Conservation (phyloP, 1,140 invertebrate genomes). For the Drosophila nannoptera region DNA sequence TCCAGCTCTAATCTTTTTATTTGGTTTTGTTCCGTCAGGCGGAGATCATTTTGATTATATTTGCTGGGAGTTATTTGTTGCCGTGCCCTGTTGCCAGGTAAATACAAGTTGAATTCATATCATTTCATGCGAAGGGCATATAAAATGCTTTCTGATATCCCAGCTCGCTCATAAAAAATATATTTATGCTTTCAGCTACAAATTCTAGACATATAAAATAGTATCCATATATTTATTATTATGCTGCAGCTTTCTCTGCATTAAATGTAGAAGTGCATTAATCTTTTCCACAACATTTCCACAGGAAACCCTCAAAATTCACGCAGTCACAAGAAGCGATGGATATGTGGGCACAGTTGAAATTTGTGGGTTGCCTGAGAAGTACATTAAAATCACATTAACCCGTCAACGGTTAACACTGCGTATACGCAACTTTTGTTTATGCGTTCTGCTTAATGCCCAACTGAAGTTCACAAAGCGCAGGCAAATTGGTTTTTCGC, state of each 20-base stretch:
- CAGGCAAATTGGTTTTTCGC: constrained; percentile 34
- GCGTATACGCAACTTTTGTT: constrained; percentile 75
- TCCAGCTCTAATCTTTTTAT: neutral
- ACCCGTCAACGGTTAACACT: constrained; percentile 71
- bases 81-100: constrained; percentile 26
- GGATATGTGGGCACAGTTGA: constrained; percentile 6
- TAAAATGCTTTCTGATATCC: constrained; percentile 4
- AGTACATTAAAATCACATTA: constrained; percentile 78
- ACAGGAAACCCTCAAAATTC: constrained; percentile 5
- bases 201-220: too few species aligned
- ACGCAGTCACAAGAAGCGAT: too few species aligned
- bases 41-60: constrained; percentile 53
- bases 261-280: constrained; percentile 30
- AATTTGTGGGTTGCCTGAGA: constrained; percentile 43
- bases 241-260: neutral
- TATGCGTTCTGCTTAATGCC: constrained; percentile 68
- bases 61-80: constrained; percentile 16
- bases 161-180: neutral
- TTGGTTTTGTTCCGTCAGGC: constrained; percentile 39
- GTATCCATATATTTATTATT: neutral
- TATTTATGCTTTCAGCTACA: neutral
- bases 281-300: constrained; percentile 37
- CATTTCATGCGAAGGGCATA: constrained; percentile 9
- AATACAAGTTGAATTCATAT: constrained; percentile 36
- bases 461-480: constrained; percentile 58